phyloP scores from a whole-genome alignment of 2,113 vertebrate genomes.

The Pseudopipra pipra region DNA sequence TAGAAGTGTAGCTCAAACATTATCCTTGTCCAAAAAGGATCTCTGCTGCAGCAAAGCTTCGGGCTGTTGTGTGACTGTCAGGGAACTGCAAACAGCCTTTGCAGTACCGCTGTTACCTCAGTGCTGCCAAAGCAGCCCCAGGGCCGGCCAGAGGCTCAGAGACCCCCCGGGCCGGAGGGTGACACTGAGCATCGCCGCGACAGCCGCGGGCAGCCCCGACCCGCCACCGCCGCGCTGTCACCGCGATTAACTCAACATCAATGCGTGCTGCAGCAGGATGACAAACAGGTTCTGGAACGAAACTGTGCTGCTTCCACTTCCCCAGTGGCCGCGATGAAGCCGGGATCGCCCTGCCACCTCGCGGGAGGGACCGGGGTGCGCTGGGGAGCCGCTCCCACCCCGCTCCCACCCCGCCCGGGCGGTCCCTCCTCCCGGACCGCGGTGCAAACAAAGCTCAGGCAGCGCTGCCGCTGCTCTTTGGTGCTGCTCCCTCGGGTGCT shows the following conservation, averaged over 20 bases:
- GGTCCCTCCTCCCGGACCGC: accelerated
- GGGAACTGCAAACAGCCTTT: neutral
- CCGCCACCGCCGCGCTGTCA: neutral
- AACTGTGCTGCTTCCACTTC: neutral
- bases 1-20: neutral
- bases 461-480: neutral
- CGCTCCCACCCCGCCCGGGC: neutral
- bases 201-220: neutral
- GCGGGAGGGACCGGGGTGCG: neutral
- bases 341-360: neutral
- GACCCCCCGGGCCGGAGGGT: neutral
- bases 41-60: neutral
- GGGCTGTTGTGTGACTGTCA: neutral
- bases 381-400: neutral
- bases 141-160: neutral
- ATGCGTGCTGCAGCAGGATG: neutral
- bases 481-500: neutral
- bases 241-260: neutral
- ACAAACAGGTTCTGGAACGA: neutral
- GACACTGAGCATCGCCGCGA: neutral
- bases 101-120: no score
- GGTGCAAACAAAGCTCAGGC: neutral
- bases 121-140: neutral
- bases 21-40: neutral
- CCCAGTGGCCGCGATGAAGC: neutral